phyloP scores from a whole-genome alignment of 2,797 vertebrate genomes.

The Rhinella marina region DNA sequence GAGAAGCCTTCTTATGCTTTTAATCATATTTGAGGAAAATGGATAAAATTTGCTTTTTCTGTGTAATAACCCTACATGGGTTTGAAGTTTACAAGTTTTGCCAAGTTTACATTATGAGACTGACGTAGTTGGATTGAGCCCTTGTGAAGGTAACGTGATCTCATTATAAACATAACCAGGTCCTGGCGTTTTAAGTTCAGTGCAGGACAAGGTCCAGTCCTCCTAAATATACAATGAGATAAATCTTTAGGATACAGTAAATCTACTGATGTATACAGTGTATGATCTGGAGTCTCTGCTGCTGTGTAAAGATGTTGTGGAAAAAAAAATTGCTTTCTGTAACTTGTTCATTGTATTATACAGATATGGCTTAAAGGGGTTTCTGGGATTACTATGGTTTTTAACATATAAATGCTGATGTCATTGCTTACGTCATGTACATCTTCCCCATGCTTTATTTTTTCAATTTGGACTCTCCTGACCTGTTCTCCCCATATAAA shows the following conservation, averaged over 20 bases:
- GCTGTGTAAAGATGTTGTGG: background rate
- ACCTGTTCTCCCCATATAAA: no score
- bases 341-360: background rate
- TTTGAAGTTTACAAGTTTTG: constrained; percentile 17
- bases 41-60: background rate
- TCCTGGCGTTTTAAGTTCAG: constrained; percentile 34
- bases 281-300: constrained; percentile 30
- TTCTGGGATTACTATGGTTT: no score
- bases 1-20: constrained; percentile 1
- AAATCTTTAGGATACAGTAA: constrained; percentile 38
- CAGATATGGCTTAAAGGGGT: background rate
- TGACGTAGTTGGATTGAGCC: constrained; percentile 13
- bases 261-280: constrained; percentile 12
- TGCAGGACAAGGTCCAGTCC: constrained; percentile 37
- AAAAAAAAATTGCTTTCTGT: background rate
- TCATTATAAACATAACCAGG: constrained; percentile 39
- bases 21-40: background rate
- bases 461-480: no score
- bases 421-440: no score
- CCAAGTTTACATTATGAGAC: constrained; percentile 31
- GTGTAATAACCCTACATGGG: constrained; percentile 16
- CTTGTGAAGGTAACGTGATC: constrained; percentile 32
- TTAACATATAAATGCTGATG: no score
- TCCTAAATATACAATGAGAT: constrained; percentile 44
- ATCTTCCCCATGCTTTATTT: no score